phyloP scores from a whole-genome alignment of 2,113 vertebrate genomes.

The Antechinus flavipes region DNA sequence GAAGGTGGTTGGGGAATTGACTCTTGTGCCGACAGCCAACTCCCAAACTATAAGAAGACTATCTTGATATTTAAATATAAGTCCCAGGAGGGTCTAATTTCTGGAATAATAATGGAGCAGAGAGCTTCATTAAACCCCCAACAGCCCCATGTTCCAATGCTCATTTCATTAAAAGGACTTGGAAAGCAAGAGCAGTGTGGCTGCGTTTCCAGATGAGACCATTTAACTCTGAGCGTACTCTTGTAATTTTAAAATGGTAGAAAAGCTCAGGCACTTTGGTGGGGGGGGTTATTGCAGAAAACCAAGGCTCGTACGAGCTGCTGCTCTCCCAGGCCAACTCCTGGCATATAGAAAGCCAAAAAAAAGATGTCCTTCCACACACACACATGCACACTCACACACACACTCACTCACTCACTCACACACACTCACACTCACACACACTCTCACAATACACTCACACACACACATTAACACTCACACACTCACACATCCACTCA shows the following conservation, averaged over 20 bases:
- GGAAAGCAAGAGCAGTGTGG: conserved; percentile 46
- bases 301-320: not conserved
- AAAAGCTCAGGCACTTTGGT: conserved; percentile 21
- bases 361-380: not conserved
- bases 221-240: conserved; percentile 37
- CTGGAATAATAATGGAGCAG: conserved; percentile 15
- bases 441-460: no score
- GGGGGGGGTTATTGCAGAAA: not conserved
- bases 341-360: not conserved
- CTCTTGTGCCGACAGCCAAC: not conserved
- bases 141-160: not conserved
- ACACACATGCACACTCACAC: no score
- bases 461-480: no score
- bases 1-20: not conserved
- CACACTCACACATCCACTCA: no score
- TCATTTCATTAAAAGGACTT: conserved; percentile 47
- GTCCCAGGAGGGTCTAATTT: conserved; percentile 39
- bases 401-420: not conserved
- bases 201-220: conserved; percentile 37
- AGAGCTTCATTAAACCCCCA: conserved; percentile 65
- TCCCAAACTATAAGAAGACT: not conserved
- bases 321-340: not conserved
- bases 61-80: conserved; percentile 46
- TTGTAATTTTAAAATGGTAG: conserved; percentile 17
- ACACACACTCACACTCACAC: no score